A percentile compares a stretch with the other conserved stretches of the same genome.
phyloP scores from a whole-genome alignment of 2,888 invertebrate genomes.

The Notocelia uddmanniana region DNA sequence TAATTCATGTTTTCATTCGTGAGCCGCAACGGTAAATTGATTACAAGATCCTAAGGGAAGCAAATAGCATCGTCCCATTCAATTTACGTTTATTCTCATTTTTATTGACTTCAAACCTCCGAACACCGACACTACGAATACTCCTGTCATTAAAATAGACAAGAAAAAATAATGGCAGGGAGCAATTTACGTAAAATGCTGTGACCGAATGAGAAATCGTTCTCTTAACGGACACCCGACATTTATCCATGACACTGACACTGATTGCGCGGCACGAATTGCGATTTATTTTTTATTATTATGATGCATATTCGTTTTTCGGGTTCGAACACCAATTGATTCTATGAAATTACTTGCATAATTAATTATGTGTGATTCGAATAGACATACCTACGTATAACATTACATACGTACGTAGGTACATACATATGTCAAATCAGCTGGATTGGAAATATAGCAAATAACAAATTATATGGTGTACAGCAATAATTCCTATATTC shows the following conservation, averaged over 20 bases:
- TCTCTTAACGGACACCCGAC: constrained; percentile 54
- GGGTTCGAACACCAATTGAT: neutral
- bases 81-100: constrained; percentile 65
- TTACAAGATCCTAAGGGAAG: constrained; percentile 59
- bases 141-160: constrained; percentile 49
- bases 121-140: constrained; percentile 27
- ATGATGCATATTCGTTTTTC: constrained; percentile 2
- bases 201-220: constrained; percentile 51
- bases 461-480: too few species aligned
- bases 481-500: too few species aligned
- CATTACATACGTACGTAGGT: too few species aligned
- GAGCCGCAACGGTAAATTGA: constrained; percentile 62
- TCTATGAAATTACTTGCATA: neutral
- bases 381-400: too few species aligned
- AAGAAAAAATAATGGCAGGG: constrained; percentile 44
- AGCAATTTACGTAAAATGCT: constrained; percentile 57
- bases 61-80: constrained; percentile 63
- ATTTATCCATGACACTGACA: constrained; percentile 43
- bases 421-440: too few species aligned
- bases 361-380: too few species aligned
- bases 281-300: neutral
- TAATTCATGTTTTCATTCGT: constrained; percentile 55
- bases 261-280: constrained; percentile 19
- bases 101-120: constrained; percentile 58
- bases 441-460: too few species aligned